Conservation (phyloP, 2,797 vertebrate genomes). For the Scleropages formosus region DNA sequence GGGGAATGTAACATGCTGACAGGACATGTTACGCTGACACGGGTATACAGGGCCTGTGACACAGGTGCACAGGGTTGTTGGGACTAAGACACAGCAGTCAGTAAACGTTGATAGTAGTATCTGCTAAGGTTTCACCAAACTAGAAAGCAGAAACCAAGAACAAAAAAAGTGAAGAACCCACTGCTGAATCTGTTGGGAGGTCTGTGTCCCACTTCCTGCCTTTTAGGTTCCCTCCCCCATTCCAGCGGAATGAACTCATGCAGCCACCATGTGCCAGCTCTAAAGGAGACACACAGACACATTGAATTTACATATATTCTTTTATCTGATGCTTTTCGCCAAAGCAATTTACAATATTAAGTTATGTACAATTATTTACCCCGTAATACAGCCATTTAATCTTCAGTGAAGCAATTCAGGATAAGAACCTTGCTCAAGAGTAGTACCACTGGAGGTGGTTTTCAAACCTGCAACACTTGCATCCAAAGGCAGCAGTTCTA, state of each 20-base stretch:
- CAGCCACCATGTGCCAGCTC: conserved; percentile 95
- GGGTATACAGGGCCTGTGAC: neutral
- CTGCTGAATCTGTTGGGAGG: conserved; percentile 89
- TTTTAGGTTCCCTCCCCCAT: conserved; percentile 86
- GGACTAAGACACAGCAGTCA: neutral
- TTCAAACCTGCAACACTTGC: no score
- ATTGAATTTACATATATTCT: no score
- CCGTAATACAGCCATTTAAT: no score
- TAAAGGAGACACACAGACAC: conserved; percentile 45
- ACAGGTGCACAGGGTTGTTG: no score
- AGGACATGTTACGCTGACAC: neutral
- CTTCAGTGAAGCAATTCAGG: no score
- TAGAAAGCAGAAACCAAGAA: neutral
- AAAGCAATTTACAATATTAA: no score
- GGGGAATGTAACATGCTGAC: neutral
- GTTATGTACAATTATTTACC: no score
- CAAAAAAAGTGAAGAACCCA: conserved; percentile 65
- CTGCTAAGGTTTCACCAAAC: neutral
- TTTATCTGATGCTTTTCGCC: no score
- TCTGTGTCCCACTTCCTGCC: conserved; percentile 95
- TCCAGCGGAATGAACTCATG: conserved; percentile 98
- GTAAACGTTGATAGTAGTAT: neutral
- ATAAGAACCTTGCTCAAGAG: no score
- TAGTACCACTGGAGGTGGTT: no score
- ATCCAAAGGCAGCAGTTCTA: no score